Evolutionary conservation across 2,797 vertebrate genomes (phyloP), one percentile per base, ranked within the genome.

Genomic region (Labroides dimidiatus): DNA sequence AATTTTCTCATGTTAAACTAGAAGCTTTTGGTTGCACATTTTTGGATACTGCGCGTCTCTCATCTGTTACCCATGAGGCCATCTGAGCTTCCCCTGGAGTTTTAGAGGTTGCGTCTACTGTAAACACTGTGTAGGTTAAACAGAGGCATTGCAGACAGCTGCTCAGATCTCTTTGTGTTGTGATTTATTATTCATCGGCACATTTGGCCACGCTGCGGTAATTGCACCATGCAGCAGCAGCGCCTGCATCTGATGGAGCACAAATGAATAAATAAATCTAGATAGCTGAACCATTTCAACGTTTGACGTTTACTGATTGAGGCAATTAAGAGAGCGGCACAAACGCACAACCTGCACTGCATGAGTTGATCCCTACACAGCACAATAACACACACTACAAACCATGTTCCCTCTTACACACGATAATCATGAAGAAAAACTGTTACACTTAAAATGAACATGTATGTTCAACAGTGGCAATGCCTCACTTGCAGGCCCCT

Each of bases 231-330:
- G 82, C 81, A 80, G 78, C 75, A 66, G 48, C 65, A 75, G 75
- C 4, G 82, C 68, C 72, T 85, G 81, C 80, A 79, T 86, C 87
- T 81, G 84, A 89, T 84, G 70, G 81, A 69, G 78, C 85, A 65
- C 87, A 89, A 89, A 91, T 84, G 68, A 85, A 89, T 85, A 77
- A 90, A 91, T 92, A 89, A 89, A 91, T 89, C 68, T 80, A 62
- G 77, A 81, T 68, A 67, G 77, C 47, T 19, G 48, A 67, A 67
- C 84, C 75, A 80, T 90, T 89, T 91, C 64, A 89, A 89, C 62
- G 21, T 85, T 89, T 90, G 90, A 87, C 89, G 88, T 89, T 93
- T 90, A 93, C 88, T 90, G 90, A 93, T n/a, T 90, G 90, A 90
- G 85, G 87, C 87, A 91, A 90, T 93, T 89, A 91, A 87, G 82